Base-by-base conservation (phyloP, 2,113 vertebrate genomes). In the Lampris incognitus region DNA sequence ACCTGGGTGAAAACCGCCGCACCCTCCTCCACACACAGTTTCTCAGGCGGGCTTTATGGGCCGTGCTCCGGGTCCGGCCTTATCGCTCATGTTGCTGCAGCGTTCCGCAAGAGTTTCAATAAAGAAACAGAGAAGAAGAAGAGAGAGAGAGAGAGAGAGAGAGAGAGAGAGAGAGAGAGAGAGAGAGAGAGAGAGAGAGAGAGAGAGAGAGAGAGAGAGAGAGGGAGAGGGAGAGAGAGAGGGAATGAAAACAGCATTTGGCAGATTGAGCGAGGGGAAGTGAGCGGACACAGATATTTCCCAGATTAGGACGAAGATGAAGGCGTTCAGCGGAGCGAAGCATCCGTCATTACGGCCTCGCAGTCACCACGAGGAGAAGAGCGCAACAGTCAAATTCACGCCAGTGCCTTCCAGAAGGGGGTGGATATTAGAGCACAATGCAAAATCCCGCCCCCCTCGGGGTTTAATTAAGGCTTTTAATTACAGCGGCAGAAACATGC, bases 401-500 rank as follows among this genome's bases (percentile, higher is more conserved):
- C 3, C 42, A 80, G 48, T 50, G 58, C 72, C 10, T 50, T 76
- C 69, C 7, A 9, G 60, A 24, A 13, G 48, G 6, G 8, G 58
- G 74, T 62, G 62, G 44, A 76, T 72, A 81, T 84, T 69, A 84
- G 66, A 84, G 69, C 1, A 0, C 2, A 61, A 72, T 86, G 73
- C 67, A 82, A 81, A 82, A 77, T 66, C 72, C 66, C 5, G 66
- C 55, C 82, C 82, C 78, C 24, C 79, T 63, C 52, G 61, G 84
- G 81, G 83, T 88, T 87, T 68, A 85, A 76, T 88, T 74, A 87
- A 73, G 59, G 60, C 48, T 65, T 85, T 74, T 84, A 83, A 87
- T 90, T 87, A 87, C 57, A 69, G 79, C 63, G 48, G 39, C 62
- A 68, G 69, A 62, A 38, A 63, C 67, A 67, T 49, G 58, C 38